Base-by-base conservation (phyloP, 2,888 invertebrate genomes). In the Synergus japonicus region DNA sequence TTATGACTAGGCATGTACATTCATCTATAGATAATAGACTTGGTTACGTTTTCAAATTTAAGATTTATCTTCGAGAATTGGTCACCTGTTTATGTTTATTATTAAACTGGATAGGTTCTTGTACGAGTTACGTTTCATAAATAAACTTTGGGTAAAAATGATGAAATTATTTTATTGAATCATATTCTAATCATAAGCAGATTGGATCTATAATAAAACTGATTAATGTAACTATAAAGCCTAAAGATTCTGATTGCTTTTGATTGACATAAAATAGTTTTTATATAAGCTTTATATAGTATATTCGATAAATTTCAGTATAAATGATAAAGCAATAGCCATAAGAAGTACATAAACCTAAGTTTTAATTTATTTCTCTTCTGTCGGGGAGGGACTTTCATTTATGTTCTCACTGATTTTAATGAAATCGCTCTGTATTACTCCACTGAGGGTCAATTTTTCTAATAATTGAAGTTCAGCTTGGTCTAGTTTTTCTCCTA, bases 401-500 rank as follows among this genome's bases (percentile, higher is more conserved):
- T 89, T 87, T 43, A 86, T 65, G 79, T 82, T 90, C 78, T 93
- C 93, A 67, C 90, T 88, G 29, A 93, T 91, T 88, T 92, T 92
- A 41, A 93, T 91, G 87, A 93, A 94, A 85, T 90, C 92, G 81
- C 91, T 90, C 63, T 92, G 90, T 37, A 90, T 89, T 76, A 92
- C 90, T 10, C 88, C 89, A 69, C 90, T 90, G 78, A 92, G 87
- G 43, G 92, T 92, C 82, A 93, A 90, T 82, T 92, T 92, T 85
- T 94, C 93, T 65, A 94, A 85, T 84, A 94, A 92, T 81, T 93
- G 92, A 73, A 93, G 85, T 85, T 94, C 94, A 8, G 88, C 88
- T 5, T 92, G 87, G 41, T 93, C 91, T 63, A 94, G 86, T 84
- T 93, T 93, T 85, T 94, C 93, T 5, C 93, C 93, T 49, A 94